Percentiles rank a stretch among this genome's conserved stretches.
These are phyloP conservation scores for Mus spretus DNA, from an alignment of 2,797 vertebrate genomes.

Conservation along the genomic window DNA sequence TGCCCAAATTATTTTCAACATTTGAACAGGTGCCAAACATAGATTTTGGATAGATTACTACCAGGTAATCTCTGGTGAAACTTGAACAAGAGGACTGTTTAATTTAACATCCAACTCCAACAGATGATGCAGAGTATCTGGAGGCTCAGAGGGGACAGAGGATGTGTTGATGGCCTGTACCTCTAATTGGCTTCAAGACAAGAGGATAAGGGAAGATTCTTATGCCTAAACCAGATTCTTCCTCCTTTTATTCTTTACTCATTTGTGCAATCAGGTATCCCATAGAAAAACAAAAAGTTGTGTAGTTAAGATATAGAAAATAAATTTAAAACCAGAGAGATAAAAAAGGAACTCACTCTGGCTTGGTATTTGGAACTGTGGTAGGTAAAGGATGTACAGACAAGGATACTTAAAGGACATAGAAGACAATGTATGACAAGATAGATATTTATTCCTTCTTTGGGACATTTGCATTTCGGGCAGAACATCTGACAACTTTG, in stretches of 20 bases:
- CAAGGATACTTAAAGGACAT: background rate
- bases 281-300: background rate
- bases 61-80: slow-evolving; percentile 10
- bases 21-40: background rate
- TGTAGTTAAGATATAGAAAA: background rate
- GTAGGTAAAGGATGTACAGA: background rate
- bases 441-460: background rate
- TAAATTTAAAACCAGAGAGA: background rate
- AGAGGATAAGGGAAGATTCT: background rate
- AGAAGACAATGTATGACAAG: background rate
- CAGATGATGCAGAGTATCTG: slow-evolving; percentile 1
- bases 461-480: background rate
- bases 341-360: background rate
- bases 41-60: slow-evolving; percentile 24
- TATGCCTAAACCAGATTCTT: background rate
- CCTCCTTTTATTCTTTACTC: background rate
- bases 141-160: background rate
- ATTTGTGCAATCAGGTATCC: background rate
- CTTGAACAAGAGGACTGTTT: background rate
- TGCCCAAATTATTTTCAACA: slow-evolving; percentile 43
- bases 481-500: background rate
- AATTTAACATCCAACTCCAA: slow-evolving; percentile 36
- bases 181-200: slow-evolving; percentile 24
- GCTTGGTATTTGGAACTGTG: background rate
- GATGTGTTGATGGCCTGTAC: background rate